These are phyloP conservation scores for Dorcus hopei DNA, from an alignment of 2,888 invertebrate genomes.

Conservation along the genomic window DNA sequence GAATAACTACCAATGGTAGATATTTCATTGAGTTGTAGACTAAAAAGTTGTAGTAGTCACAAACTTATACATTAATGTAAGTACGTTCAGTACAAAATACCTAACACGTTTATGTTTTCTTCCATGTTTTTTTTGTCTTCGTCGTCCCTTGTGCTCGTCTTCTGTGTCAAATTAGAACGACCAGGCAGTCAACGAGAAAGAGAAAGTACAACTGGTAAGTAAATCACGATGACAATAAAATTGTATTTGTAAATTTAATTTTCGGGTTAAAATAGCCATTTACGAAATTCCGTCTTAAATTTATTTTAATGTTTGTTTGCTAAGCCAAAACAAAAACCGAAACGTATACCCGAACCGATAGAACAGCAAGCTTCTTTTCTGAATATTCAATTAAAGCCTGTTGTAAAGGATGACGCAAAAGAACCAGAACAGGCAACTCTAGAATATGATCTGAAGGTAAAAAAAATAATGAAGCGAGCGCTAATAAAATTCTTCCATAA, in stretches of 20 bases:
- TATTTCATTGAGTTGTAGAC: no score
- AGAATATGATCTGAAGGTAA: slow-evolving; percentile 48
- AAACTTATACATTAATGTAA: no score
- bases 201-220: slow-evolving; percentile 32
- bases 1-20: no score
- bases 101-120: not conserved
- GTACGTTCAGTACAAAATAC: no score
- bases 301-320: not conserved
- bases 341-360: slow-evolving; percentile 41
- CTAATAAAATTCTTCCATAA: not conserved
- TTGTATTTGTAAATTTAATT: not conserved
- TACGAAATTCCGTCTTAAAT: no score
- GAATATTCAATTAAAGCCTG: slow-evolving; percentile 60
- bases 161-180: slow-evolving; percentile 23
- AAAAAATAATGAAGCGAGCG: slow-evolving; percentile 1
- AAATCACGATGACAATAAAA: not conserved
- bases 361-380: slow-evolving; percentile 56
- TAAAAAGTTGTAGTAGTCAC: no score
- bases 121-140: slow-evolving; percentile 2
- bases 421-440: slow-evolving; percentile 42
- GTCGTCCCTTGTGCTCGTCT: slow-evolving; percentile 10
- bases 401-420: slow-evolving; percentile 47
- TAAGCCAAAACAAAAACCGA: slow-evolving; percentile 43
- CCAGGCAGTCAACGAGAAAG: slow-evolving; percentile 26
- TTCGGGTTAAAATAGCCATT: no score